Evolutionary conservation across 2,888 invertebrate species (phyloP), one percentile per base, ranked within the genome.

Genomic region (Ennomos fuscantarius): DNA sequence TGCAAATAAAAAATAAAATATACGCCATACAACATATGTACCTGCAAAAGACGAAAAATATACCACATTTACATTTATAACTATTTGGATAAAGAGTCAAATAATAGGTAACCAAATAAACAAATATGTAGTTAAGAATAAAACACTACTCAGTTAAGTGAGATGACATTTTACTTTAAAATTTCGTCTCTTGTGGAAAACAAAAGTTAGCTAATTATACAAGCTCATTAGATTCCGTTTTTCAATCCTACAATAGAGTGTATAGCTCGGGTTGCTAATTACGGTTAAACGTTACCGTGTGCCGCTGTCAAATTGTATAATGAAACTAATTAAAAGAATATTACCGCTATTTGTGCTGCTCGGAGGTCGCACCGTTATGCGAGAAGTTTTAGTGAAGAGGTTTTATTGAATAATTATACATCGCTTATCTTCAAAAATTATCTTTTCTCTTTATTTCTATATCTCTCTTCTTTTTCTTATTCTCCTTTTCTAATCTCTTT

Each of bases 281-380:
- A 59, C 59, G 32, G 32, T 47, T 15, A 15, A 49, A 46, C 42
- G 45, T 34, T 13, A 37, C 11, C 48, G 52, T 37, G 49, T 45
- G 11, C 41, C 42, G 35, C 45, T 54, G 41, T 59, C 59, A 54
- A 59, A 54, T 59, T 54, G 59, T 54, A 42, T 40, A 58, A 58
- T 59, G 35, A 49, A n/a, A 50, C 50, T 46, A 54, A 59, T 54
- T 58, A 54, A 46, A 59, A 50, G 37, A 42, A 50, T 54, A 54
- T 59, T 56, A 56, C n/a, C 41, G 32, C 45, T 55, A 46, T 46
- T 36, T 51, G 50, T 37, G 50, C 41, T 12, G 44, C 24, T 44
- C 13, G 32, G 35, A 45, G 41, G 45, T 3, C 1, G 24, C 24
- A 24, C 35, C 37, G 37, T 46, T 46, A 41, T n/a, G n/a, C 41